Conservation (phyloP, 1,140 invertebrate genomes). For the Drosophila oshimai region DNA sequence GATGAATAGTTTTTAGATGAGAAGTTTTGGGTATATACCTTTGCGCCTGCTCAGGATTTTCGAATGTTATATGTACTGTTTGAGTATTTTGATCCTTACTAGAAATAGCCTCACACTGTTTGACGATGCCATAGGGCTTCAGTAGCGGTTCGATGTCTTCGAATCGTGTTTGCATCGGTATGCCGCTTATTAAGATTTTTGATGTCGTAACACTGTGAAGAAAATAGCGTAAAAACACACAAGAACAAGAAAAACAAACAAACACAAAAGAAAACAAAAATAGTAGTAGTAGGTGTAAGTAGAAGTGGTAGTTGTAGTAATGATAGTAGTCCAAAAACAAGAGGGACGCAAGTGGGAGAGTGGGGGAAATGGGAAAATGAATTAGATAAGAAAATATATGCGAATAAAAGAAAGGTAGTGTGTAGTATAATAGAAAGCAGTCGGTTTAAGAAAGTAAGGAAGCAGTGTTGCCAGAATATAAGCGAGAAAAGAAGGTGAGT, state of each 20-base stretch:
- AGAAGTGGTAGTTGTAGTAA: slow-evolving; percentile 1
- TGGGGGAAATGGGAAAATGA: slow-evolving; percentile 1
- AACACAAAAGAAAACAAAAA: slow-evolving; percentile 37
- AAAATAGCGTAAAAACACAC: slow-evolving; percentile 80
- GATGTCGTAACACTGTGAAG: slow-evolving; percentile 88
- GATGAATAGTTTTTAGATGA: slow-evolving; percentile 2
- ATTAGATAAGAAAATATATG: slow-evolving; percentile 3
- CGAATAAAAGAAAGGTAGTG: slow-evolving; percentile 1
- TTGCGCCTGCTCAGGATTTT: slow-evolving; percentile 93
- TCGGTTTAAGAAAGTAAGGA: background rate
- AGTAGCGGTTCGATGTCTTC: slow-evolving; percentile 94
- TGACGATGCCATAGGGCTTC: slow-evolving; percentile 90
- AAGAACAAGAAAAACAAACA: slow-evolving; percentile 52
- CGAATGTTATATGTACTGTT: slow-evolving; percentile 92
- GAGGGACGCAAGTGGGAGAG: background rate
- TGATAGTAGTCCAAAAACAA: slow-evolving; percentile 8
- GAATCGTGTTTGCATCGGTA: slow-evolving; percentile 90
- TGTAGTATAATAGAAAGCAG: slow-evolving; percentile 9
- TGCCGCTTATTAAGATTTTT: slow-evolving; percentile 93
- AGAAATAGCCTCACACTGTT: slow-evolving; percentile 92
- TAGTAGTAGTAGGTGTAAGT: slow-evolving; percentile 25
- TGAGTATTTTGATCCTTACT: slow-evolving; percentile 90
- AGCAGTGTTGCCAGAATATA: background rate
- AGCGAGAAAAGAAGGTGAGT: background rate
- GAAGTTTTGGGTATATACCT: slow-evolving; percentile 87